Base-by-base conservation (phyloP, 2,888 invertebrate genomes). In the Camponotus fellah region DNA sequence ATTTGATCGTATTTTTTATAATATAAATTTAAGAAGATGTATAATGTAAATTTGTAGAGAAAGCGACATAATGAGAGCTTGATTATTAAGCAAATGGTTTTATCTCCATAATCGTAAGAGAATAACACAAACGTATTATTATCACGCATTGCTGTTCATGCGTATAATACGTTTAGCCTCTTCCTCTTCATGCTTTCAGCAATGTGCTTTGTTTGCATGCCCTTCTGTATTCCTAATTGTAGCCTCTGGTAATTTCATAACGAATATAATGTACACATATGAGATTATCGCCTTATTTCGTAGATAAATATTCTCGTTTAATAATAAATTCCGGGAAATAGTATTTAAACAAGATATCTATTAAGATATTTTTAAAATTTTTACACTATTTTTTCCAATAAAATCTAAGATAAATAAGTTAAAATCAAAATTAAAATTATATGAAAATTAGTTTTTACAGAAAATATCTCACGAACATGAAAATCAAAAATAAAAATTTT, bases 161-260 rank as follows among this genome's bases (percentile, higher is more conserved):
- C 21, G n/a, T 53, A 21, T 34, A 53, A 53, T 34, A 69, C 8
- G 6, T 69, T 53, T 53, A 69, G n/a, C 53, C 8, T 34, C 68
- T 69, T 49, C 32, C 49, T 69, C n/a, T 4, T 34, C 53, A 53
- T 34, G 37, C n/a, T 71, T 53, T 53, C 21, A 14, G 17, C 34
- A 71, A 37, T 21, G 32, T 66, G 32, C 53, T 71, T 71, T 53
- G 53, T 53, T 53, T 53, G 34, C 46, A 32, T 43, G 32, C 14
- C n/a, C n/a, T 8, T 49, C 34, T 49, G n/a, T 69, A n/a, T 69
- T 53, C 69, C 34, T 69, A 69, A 53, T 34, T 69, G n/a, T n/a
- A 34, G n/a, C 14, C 34, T 34, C 34, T 34, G 6, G 34, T 2
- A 12, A 69, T 69, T 69, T 69, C n/a, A 10, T n/a, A n/a, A 49